Evolutionary conservation across 1,140 invertebrate genomes (phyloP).

Genomic region (Phymorhynchus buccinoides): DNA sequence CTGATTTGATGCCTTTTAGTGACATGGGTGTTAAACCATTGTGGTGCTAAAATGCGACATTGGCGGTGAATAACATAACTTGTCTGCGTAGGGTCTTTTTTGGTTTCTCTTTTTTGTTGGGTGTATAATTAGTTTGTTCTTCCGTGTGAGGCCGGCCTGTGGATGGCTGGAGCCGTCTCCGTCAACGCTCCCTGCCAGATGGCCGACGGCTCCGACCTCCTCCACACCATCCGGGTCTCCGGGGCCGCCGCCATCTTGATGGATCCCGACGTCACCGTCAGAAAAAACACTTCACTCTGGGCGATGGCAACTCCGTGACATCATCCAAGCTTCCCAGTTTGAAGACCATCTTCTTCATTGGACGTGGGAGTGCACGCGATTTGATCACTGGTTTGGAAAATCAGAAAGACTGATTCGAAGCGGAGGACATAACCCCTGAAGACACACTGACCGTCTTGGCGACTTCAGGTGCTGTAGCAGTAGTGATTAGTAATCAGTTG

Average conservation of each 20-base stretch:
- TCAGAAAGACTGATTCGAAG: background rate
- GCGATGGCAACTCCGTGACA: background rate
- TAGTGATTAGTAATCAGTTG: too few relatives aligned
- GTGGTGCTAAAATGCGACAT: too few relatives aligned
- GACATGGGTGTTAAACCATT: too few relatives aligned
- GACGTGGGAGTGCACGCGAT: background rate
- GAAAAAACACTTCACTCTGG: background rate
- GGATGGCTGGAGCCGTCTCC: slow-evolving; percentile 11
- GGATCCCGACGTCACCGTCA: slow-evolving; percentile 25
- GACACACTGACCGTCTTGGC: slow-evolving; percentile 18
- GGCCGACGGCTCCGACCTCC: slow-evolving; percentile 26
- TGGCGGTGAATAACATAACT: too few relatives aligned
- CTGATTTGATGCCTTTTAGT: too few relatives aligned
- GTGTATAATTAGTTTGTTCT: too few relatives aligned
- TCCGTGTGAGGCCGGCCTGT: background rate
- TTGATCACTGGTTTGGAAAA: background rate
- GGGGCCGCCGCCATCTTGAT: background rate
- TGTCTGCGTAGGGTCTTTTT: too few relatives aligned
- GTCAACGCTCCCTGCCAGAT: slow-evolving; percentile 19
- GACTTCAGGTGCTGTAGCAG: too few relatives aligned
- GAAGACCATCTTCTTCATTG: background rate
- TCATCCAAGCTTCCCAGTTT: background rate
- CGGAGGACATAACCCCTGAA: background rate
- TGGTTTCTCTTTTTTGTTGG: too few relatives aligned
- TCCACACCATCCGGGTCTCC: background rate